phyloP scores from a whole-genome alignment of 2,888 invertebrate species.

The Mythimna pallens region DNA sequence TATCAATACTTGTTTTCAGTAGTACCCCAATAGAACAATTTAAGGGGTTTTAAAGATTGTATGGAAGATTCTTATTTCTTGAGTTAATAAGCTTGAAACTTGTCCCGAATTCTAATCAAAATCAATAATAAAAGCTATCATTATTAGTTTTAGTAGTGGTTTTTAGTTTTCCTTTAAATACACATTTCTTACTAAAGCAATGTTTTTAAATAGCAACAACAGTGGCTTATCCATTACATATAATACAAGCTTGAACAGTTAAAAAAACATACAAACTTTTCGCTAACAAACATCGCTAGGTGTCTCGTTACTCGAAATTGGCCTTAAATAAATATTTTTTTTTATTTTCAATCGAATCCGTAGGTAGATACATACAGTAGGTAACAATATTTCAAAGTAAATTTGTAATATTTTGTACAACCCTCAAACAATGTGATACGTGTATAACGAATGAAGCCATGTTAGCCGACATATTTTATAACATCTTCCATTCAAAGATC shows the following conservation, averaged over 20 bases:
- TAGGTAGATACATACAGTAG: background rate
- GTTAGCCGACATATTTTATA: slow-evolving; percentile 5
- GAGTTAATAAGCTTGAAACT: too few species aligned
- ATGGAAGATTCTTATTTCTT: too few species aligned
- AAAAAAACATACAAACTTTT: background rate
- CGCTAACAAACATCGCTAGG: background rate
- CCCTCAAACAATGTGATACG: background rate
- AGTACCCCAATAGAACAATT: too few species aligned
- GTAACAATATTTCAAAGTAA: slow-evolving; percentile 1
- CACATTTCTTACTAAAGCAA: background rate
- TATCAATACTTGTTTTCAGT: too few species aligned
- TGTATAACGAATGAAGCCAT: slow-evolving; percentile 22
- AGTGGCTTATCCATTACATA: background rate
- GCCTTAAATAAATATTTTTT: slow-evolving; percentile 7
- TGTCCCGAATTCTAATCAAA: too few species aligned
- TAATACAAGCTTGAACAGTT: too few species aligned
- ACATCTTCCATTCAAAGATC: slow-evolving; percentile 16
- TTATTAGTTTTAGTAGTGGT: too few species aligned
- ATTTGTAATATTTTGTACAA: slow-evolving; percentile 7
- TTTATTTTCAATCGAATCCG: background rate
- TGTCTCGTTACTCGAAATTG: slow-evolving; percentile 21
- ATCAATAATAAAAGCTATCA: too few species aligned
- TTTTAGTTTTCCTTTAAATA: too few species aligned
- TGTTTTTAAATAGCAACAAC: background rate
- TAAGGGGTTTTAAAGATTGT: too few species aligned